Conservation (phyloP, 2,113 vertebrate genomes). For the Triplophysa rosa region DNA sequence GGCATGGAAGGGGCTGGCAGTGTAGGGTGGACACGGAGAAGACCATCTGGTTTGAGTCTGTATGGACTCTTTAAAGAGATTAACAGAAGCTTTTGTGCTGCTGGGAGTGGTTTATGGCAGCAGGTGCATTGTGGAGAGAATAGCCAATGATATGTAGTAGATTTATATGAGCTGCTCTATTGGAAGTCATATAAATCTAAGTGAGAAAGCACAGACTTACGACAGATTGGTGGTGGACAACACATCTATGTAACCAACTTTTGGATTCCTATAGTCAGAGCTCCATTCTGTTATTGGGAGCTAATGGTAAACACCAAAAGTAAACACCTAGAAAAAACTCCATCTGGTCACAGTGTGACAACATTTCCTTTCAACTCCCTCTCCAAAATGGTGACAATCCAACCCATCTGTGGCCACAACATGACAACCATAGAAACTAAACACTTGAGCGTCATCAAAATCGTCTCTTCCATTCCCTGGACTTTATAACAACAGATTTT, state of each 20-base stretch:
- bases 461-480: slow-evolving; percentile 1
- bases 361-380: slow-evolving; percentile 25
- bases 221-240: neutral
- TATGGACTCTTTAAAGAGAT: slow-evolving; percentile 3
- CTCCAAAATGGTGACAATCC: slow-evolving; percentile 27
- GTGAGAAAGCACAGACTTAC: neutral
- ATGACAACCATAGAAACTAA: slow-evolving; percentile 35
- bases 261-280: too few species aligned
- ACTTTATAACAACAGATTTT: neutral
- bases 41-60: slow-evolving; percentile 23
- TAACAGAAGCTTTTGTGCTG: neutral
- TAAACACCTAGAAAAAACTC: neutral
- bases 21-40: slow-evolving; percentile 7
- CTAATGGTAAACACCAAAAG: neutral
- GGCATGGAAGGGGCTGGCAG: neutral
- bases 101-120: neutral
- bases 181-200: neutral
- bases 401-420: slow-evolving; percentile 33
- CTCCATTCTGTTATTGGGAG: neutral
- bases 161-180: neutral
- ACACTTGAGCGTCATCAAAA: neutral
- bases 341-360: slow-evolving; percentile 42
- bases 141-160: neutral
- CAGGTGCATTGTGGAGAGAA: slow-evolving; percentile 2
- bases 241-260: neutral